Conservation (phyloP, 2,888 invertebrate genomes). For the Diplolepis rosae region DNA sequence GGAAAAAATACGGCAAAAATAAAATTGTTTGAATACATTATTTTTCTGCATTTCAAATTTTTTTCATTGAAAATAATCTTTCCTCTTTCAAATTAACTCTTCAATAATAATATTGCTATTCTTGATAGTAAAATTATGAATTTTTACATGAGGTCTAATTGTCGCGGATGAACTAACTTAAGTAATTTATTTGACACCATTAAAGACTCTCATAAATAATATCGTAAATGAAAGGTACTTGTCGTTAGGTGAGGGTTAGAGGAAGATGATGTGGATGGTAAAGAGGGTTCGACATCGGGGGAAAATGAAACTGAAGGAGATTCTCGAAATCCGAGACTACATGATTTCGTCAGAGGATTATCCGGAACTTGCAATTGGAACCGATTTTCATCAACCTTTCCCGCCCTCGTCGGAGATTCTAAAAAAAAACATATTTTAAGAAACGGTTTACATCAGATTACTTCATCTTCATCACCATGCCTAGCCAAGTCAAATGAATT, state of each 20-base stretch:
- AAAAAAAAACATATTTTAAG: background rate
- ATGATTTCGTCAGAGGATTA: conserved; percentile 1
- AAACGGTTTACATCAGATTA: background rate
- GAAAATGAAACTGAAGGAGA: background rate
- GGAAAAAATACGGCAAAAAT: too few species aligned
- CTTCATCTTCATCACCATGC: background rate
- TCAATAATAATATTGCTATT: too few species aligned
- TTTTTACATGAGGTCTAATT: too few species aligned
- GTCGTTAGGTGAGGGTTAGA: background rate
- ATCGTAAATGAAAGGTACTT: conserved; percentile 10
- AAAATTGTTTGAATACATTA: too few species aligned
- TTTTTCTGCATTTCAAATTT: too few species aligned
- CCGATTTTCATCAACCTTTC: background rate
- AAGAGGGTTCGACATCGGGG: background rate
- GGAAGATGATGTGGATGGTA: conserved; percentile 14
- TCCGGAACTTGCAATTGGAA: background rate
- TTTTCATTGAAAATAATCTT: too few species aligned
- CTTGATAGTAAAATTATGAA: too few species aligned
- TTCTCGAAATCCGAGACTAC: background rate
- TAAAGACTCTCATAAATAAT: background rate
- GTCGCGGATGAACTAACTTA: too few species aligned
- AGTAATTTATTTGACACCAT: background rate
- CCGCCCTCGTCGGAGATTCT: background rate
- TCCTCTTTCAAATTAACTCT: too few species aligned
- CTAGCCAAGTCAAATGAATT: conserved; percentile 19